These are phyloP conservation scores for Momotus momota DNA, from an alignment of 2,797 vertebrate genomes.

Conservation along the genomic window DNA sequence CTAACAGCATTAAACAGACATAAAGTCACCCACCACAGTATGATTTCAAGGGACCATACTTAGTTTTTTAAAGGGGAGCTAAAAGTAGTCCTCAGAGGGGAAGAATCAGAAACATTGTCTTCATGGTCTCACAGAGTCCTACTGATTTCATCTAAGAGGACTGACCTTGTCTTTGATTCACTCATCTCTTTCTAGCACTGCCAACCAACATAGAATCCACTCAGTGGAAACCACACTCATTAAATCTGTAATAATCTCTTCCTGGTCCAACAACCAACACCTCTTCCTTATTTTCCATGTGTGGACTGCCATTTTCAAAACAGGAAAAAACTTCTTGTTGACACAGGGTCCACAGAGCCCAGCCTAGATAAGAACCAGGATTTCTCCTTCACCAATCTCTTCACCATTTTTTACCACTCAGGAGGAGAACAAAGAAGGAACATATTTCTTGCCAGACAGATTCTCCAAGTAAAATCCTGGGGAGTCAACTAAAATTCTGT, in stretches of 20 bases:
- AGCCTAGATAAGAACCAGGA: not conserved
- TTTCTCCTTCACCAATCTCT: not conserved
- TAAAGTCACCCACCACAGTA: not conserved
- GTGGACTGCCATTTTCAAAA: not conserved
- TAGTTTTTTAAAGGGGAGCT: not conserved
- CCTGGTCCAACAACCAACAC: not conserved
- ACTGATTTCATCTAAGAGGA: not conserved
- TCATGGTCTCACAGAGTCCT: not conserved
- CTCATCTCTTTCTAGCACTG: not conserved
- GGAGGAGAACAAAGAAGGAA: not conserved
- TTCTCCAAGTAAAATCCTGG: not conserved
- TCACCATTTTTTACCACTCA: not conserved
- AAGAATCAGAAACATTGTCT: not conserved
- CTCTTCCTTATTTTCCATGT: not conserved
- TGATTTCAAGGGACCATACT: not conserved
- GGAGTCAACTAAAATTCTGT: not conserved
- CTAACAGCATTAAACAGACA: not conserved
- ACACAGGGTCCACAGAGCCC: not conserved
- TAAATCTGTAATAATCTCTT: not conserved
- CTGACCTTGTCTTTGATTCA: not conserved
- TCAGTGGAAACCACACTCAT: not conserved
- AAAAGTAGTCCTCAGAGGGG: not conserved
- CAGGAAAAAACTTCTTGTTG: not conserved
- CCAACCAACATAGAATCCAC: not conserved
- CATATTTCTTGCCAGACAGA: not conserved